Evolutionary conservation across 2,797 vertebrate genomes (phyloP).

Genomic region (Cyclura pinguis): DNA sequence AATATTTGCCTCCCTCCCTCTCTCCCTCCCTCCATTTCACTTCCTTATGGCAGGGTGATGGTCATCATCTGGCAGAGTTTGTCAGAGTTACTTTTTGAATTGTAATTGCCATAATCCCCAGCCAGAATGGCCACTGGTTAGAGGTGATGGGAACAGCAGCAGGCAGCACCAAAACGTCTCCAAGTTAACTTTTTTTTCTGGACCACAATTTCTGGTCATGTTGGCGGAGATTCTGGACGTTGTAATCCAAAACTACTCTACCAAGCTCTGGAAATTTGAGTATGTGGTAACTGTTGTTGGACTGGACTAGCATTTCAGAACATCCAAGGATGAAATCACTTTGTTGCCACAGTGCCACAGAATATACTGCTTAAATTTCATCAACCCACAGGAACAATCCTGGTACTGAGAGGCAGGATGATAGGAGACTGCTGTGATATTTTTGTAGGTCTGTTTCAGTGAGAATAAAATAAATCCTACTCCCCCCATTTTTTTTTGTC

Average conservation of each 20-base stretch:
- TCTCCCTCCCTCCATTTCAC: too few species aligned
- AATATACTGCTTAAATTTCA: conserved; percentile 20
- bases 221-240: too few species aligned
- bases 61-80: not conserved
- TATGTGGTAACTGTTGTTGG: not conserved
- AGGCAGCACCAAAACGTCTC: not conserved
- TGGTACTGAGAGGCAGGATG: not conserved
- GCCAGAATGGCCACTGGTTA: not conserved
- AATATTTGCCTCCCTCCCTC: too few species aligned
- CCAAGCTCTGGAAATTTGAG: too few species aligned
- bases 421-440: not conserved
- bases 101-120: not conserved
- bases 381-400: not conserved
- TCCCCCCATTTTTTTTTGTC: not conserved
- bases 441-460: not conserved
- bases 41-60: not conserved
- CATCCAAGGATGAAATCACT: not conserved
- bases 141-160: too few species aligned
- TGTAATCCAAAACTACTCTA: too few species aligned
- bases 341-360: fast-evolving
- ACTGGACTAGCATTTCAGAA: not conserved
- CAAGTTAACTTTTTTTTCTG: not conserved
- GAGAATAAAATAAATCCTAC: not conserved
- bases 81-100: not conserved
- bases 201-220: too few species aligned